Base-by-base conservation (phyloP, 2,888 invertebrate species). In the Apodemia zela region DNA sequence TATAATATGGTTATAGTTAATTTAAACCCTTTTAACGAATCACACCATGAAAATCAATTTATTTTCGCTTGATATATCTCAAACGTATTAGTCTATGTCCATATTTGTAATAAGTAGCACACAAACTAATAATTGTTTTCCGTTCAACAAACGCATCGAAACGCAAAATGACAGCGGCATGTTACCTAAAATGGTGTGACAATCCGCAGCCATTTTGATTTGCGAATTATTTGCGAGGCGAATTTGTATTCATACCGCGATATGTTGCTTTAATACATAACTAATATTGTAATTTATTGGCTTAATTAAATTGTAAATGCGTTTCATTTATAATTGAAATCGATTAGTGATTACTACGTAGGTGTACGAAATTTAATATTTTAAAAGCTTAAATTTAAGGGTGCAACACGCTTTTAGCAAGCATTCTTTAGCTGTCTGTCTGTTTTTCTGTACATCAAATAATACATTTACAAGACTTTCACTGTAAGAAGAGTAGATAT, bases 141-240 rank as follows among this genome's bases (percentile, higher is more conserved):
- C 66, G 65, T 66, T 29, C 17, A 73, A 75, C 74, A 79, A 78
- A 61, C 38, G 60, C 61, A 60, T 60, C 60, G 61, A 63, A 63
- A 63, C 57, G 63, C 59, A 45, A 62, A 58, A 76, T 78, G 87
- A 81, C 87, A 87, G 82, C 84, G 88, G 85, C 86, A 81, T 73
- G 72, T 67, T 71, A 71, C 84, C 81, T 72, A 80, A 82, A 77
- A 84, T 66, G 85, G 86, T 60, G 65, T 79, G 85, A 84, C 81
- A 80, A 75, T 60, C 63, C 65, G 63, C 62, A 65, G 64, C 71
- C 72, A 71, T 69, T 67, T 65, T 47, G 61, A 63, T 63, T 67
- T 61, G 67, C 63, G 61, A 63, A 63, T 63, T 54, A 47, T 47
- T 57, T 33, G 45, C 60, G 65, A 54, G 49, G 18, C 35, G 49